Base-by-base conservation (phyloP, 1,140 invertebrate genomes). In the Andrena cerasifolii region DNA sequence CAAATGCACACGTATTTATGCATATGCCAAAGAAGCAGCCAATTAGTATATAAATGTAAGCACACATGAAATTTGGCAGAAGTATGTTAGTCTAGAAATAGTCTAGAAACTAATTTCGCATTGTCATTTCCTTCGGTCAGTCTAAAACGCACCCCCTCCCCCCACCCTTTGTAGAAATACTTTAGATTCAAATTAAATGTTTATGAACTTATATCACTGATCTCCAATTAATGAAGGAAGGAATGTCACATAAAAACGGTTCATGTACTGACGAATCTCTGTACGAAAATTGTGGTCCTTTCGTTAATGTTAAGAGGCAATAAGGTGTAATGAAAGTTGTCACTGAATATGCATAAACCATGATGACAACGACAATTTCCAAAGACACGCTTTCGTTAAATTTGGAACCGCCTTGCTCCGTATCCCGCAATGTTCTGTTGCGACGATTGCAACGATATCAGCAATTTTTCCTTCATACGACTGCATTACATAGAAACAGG, bases 351-450 rank as follows among this genome's bases (percentile, higher is more conserved):
- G 40, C 49, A 36, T 70, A 54, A 28, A 63, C n/a, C 28, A 24
- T 54, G 59, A 74, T 47, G 49, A 47, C 21, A 63, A 56, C 45
- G 62, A 65, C 31, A 21, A 49, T 24, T n/a, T 45, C 28, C 12
- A 43, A 31, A 12, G 58, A 84, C 51, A 62, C 47, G 45, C 33
- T 63, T 79, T 82, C 68, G 71, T 56, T 80, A 85, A 45, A 77
- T 53, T 86, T 84, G 66, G 8, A 80, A 79, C 47, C 62, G 73
- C 77, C 85, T 70, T 71, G 83, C 75, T 68, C 72, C 73, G 68
- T 83, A 83, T 88, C 87, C 83, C 79, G 85, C 87, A 87, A 84
- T 73, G 87, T 86, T 83, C 86, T 81, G 84, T 83, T 83, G 82
- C 83, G 84, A 82, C 74, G 83, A 79, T 89, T 79, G 81, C 85